Conservation (phyloP, 2,113 vertebrate species). For the Salvelinus alpinus region DNA sequence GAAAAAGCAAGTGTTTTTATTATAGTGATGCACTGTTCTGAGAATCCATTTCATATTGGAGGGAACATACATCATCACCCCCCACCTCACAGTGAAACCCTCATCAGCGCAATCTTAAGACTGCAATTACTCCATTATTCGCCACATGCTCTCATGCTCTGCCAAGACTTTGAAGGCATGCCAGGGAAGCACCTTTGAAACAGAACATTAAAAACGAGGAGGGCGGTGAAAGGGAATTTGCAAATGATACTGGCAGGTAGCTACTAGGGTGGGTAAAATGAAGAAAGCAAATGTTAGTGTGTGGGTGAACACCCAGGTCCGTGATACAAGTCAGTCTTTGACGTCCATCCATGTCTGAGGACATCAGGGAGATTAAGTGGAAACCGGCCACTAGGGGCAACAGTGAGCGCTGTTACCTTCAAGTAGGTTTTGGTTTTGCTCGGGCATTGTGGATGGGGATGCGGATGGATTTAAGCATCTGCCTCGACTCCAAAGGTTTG, state of each 20-base stretch:
- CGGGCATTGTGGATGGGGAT: no score
- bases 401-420: no score
- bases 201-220: slow-evolving; percentile 25
- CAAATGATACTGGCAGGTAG: not conserved
- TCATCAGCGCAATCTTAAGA: slow-evolving; percentile 34
- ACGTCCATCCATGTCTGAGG: no score
- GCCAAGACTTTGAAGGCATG: slow-evolving; percentile 35
- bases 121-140: slow-evolving; percentile 27
- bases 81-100: slow-evolving; percentile 10
- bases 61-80: not conserved
- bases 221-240: slow-evolving; percentile 10
- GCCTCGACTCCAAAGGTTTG: no score
- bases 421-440: no score
- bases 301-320: no score
- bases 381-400: no score
- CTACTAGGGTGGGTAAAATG: not conserved
- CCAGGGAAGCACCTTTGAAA: slow-evolving; percentile 44
- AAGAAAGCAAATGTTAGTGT: not conserved
- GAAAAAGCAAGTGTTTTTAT: not conserved
- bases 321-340: no score
- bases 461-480: no score
- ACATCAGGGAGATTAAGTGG: no score
- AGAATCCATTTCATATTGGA: not conserved
- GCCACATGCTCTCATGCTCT: slow-evolving; percentile 16
- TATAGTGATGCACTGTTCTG: not conserved